A percentile compares a stretch with the other conserved stretches of the same genome.
Conservation (phyloP, 2,797 vertebrate species). For the Epinephelus awoara region DNA sequence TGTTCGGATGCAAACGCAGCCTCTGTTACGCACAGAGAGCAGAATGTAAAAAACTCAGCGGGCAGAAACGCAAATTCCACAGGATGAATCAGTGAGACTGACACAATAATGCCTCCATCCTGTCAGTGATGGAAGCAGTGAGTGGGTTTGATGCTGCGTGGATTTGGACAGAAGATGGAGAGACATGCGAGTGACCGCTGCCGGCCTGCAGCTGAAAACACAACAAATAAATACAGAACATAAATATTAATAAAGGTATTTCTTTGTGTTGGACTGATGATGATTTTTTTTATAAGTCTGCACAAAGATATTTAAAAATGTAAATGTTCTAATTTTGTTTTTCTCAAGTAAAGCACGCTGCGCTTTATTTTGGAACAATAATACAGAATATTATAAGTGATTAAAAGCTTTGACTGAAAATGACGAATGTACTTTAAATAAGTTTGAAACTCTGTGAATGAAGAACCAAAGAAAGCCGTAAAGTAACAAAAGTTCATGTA, state of each 20-base stretch:
- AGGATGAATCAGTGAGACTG: slow-evolving; percentile 13
- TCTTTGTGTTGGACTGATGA: neutral
- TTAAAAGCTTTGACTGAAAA: too few relatives aligned
- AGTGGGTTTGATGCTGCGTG: neutral
- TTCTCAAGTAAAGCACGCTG: neutral
- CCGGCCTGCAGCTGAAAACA: slow-evolving; percentile 13
- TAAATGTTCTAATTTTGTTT: neutral
- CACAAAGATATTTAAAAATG: neutral
- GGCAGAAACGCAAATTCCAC: slow-evolving; percentile 10
- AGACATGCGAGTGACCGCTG: neutral
- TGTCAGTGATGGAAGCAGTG: neutral
- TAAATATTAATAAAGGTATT: neutral
- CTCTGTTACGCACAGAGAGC: slow-evolving; percentile 31
- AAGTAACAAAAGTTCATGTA: too few relatives aligned
- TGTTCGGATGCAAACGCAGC: neutral
- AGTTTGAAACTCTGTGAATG: neutral
- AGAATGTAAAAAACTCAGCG: neutral
- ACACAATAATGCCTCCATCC: neutral
- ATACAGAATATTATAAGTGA: too few relatives aligned
- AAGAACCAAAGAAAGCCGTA: neutral
- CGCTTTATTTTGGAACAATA: too few relatives aligned
- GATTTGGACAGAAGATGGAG: slow-evolving; percentile 15
- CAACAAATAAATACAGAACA: neutral
- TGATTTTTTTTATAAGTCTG: neutral
- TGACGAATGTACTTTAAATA: neutral